Evolutionary conservation across 2,113 vertebrate species (phyloP), one percentile per base, ranked within the genome.

Genomic region (Amblyopsis rosae): DNA sequence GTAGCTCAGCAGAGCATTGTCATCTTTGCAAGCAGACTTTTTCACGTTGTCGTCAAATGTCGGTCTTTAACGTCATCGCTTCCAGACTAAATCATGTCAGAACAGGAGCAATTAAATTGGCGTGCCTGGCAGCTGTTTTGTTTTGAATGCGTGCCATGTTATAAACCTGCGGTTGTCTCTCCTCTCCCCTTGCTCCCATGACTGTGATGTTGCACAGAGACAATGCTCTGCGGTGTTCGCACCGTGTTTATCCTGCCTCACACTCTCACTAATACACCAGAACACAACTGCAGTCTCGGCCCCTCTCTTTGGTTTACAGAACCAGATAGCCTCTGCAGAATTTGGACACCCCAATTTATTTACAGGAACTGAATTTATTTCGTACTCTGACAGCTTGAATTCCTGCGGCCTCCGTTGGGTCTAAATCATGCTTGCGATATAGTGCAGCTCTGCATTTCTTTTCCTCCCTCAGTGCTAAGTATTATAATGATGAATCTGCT

Each of bases 401-500:
- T 91, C 86, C 82, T 85, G 71, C 65, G 81, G 77, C 83, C 80
- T 85, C 73, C 72, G 67, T 68, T 51, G 70, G 71, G 79, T 81
- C 72, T 89, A 88, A 90, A 86, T 91, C 80, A 86, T 69, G 73
- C 77, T 78, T 72, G 82, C 65, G 72, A 85, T 84, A 82, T 77
- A 87, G 85, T 70, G 76, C 77, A 86, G 85, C 82, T 75, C 83
- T 78, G 77, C 80, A 72, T 86, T 84, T 87, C 83, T 56, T 70
- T 77, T 74, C 67, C 83, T 80, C 50, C 65, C 87, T 80, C 81
- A 69, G 76, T 87, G 84, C 81, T 91, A 89, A 93, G 89, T 91
- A 92, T 91, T 86, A 84, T 90, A 88, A 90, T 90, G 90, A 93
- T 92, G 86, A 89, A 94, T 94, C 84, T 88, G 76, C 88, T 84